Conservation (phyloP, 2,113 vertebrate species). For the Datnioides undecimradiatus region DNA sequence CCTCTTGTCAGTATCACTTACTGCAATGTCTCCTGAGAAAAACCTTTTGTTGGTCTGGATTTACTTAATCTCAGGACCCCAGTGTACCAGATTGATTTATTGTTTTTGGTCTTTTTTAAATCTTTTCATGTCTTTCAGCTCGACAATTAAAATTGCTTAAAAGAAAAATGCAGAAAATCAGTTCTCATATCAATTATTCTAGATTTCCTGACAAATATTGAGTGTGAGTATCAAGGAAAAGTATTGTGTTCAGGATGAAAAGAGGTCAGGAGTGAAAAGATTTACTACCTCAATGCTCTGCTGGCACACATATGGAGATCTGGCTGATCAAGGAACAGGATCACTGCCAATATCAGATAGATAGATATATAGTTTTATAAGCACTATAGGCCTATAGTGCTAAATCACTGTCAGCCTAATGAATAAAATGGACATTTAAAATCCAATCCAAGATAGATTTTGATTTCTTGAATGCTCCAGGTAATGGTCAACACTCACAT, state of each 20-base stretch:
- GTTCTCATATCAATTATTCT: too few species aligned
- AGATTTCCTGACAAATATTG: too few species aligned
- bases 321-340: slow-evolving; percentile 13
- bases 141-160: background rate
- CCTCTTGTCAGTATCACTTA: background rate
- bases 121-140: background rate
- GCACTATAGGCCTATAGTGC: background rate
- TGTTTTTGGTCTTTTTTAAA: too few species aligned
- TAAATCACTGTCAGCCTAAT: background rate
- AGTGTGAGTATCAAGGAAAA: background rate
- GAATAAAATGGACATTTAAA: background rate
- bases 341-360: background rate
- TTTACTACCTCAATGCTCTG: background rate
- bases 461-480: background rate
- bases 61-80: background rate
- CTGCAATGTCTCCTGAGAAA: too few species aligned
- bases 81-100: too few species aligned
- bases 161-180: too few species aligned
- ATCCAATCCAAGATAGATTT: background rate
- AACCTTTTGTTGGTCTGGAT: too few species aligned
- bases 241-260: background rate
- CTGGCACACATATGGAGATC: background rate
- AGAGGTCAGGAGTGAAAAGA: background rate
- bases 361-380: slow-evolving; percentile 13
- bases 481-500: background rate